phyloP scores from a whole-genome alignment of 2,113 vertebrate species.

The Oreotrochilus melanogaster region DNA sequence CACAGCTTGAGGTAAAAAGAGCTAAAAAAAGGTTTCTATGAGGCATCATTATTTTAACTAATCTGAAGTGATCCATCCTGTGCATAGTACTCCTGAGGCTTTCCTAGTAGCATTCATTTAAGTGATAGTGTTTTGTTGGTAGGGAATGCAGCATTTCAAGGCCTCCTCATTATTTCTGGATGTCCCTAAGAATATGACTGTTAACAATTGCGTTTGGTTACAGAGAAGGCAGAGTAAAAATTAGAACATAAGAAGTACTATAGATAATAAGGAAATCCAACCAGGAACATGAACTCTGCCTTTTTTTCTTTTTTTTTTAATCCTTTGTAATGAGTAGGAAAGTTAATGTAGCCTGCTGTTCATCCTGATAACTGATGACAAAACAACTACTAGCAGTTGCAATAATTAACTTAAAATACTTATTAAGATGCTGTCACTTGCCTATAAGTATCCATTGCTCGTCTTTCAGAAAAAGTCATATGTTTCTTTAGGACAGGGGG shows the following conservation, averaged over 20 bases:
- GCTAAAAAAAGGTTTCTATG: background rate
- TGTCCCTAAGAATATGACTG: background rate
- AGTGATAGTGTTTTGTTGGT: background rate
- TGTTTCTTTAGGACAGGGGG: background rate
- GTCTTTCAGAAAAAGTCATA: background rate
- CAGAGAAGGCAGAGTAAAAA: background rate
- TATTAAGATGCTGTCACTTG: background rate
- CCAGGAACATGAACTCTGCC: background rate
- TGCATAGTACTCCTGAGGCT: background rate
- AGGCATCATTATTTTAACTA: constrained; percentile 33
- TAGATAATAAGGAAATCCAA: background rate
- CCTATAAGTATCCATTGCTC: background rate
- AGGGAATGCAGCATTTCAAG: constrained; percentile 9
- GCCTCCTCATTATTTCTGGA: constrained; percentile 31
- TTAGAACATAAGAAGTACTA: background rate
- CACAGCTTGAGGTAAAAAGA: background rate
- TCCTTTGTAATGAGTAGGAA: background rate
- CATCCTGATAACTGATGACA: background rate
- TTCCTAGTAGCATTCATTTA: constrained; percentile 36
- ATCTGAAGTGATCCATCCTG: constrained; percentile 13
- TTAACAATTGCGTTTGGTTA: background rate
- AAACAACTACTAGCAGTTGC: background rate
- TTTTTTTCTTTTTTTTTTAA: background rate
- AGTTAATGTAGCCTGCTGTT: constrained; percentile 11
- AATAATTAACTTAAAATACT: constrained; percentile 34